Conservation (phyloP, 2,113 vertebrate species). For the Poecile atricapillus region DNA sequence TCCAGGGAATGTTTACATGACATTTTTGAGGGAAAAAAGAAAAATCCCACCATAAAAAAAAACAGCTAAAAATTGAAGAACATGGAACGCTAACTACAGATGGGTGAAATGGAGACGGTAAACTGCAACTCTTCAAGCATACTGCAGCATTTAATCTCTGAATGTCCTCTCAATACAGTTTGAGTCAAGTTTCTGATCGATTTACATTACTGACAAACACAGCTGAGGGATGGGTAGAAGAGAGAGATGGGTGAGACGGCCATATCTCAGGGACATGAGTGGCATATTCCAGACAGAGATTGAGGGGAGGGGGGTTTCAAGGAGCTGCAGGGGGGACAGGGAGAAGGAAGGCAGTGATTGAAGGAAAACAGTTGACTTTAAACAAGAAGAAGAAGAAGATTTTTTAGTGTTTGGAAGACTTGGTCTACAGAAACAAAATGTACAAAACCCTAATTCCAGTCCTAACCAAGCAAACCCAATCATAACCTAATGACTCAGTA, state of each 20-base stretch:
- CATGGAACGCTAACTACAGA: not conserved
- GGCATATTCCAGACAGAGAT: not conserved
- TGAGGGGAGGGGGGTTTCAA: not conserved
- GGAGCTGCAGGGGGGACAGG: accelerated
- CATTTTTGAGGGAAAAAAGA: not conserved
- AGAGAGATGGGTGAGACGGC: not conserved
- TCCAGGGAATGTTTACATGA: not conserved
- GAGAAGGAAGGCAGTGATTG: not conserved
- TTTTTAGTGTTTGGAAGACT: not conserved
- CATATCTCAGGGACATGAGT: not conserved
- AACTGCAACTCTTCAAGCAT: not conserved
- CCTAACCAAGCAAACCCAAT: not conserved
- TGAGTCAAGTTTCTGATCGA: not conserved
- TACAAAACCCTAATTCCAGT: not conserved
- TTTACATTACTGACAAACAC: not conserved
- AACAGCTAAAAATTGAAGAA: not conserved
- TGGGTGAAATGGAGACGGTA: not conserved
- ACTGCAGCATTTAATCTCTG: not conserved
- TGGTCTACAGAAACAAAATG: not conserved
- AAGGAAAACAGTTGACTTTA: not conserved
- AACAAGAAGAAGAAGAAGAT: not conserved
- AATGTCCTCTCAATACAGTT: not conserved
- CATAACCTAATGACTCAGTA: not conserved
- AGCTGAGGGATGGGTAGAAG: not conserved
- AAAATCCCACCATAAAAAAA: too few relatives aligned